A percentile compares a stretch with the other conserved stretches of the same genome.
These are phyloP conservation scores for Phyllopteryx taeniolatus DNA, from an alignment of 2,113 vertebrate species.

Conservation along the genomic window DNA sequence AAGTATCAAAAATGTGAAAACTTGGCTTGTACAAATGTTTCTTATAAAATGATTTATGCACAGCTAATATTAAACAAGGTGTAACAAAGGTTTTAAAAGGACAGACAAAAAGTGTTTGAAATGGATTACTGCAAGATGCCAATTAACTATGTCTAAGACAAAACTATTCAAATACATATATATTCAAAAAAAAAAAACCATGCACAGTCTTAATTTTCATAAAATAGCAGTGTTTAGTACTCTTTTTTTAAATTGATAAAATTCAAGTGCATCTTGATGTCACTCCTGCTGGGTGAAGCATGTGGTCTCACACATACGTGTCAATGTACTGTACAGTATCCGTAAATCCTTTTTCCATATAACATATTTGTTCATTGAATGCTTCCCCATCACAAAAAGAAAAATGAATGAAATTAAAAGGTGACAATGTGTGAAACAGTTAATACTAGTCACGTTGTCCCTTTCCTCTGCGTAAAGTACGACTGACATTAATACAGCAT, in stretches of 20 bases:
- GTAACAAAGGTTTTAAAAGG: conserved; percentile 73
- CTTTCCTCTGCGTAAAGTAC: conserved; percentile 18
- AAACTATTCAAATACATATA: conserved; percentile 66
- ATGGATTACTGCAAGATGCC: conserved; percentile 67
- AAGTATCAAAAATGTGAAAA: conserved; percentile 76
- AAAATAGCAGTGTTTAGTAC: conserved; percentile 61
- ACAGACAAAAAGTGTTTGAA: conserved; percentile 74
- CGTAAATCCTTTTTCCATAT: conserved; percentile 70
- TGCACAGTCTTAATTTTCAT: conserved; percentile 55
- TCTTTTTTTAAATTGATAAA: conserved; percentile 33
- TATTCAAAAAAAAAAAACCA: conserved; percentile 60
- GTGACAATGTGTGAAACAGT: conserved; percentile 57
- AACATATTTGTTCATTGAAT: conserved; percentile 83
- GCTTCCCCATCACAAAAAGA: conserved; percentile 67
- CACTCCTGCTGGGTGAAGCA: conserved; percentile 56
- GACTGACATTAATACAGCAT: conserved; percentile 8
- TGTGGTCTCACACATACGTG: conserved; percentile 22
- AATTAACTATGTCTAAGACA: conserved; percentile 56
- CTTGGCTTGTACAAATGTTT: conserved; percentile 71
- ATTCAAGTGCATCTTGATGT: conserved; percentile 62
- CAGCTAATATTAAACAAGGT: conserved; percentile 78
- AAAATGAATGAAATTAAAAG: conserved; percentile 60
- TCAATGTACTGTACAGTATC: conserved; percentile 29
- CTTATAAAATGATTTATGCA: conserved; percentile 77
- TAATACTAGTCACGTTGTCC: conserved; percentile 66